These are phyloP conservation scores for Merops nubicus DNA, from an alignment of 2,113 vertebrate genomes.

Conservation along the genomic window DNA sequence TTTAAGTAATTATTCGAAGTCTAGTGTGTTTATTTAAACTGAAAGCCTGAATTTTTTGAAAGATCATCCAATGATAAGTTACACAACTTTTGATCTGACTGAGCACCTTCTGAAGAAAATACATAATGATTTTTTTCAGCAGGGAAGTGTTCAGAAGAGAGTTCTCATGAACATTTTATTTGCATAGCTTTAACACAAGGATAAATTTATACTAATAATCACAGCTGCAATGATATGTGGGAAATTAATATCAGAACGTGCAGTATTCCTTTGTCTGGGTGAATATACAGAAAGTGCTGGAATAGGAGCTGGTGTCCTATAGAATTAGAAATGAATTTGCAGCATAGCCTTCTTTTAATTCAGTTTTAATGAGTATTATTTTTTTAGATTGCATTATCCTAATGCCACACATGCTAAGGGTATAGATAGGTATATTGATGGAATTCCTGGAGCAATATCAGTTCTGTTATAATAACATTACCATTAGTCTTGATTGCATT, in stretches of 20 bases:
- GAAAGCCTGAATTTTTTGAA: not conserved
- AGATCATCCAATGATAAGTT: not conserved
- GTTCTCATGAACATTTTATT: not conserved
- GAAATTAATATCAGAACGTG: not conserved
- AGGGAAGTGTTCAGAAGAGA: not conserved
- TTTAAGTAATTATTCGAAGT: not conserved
- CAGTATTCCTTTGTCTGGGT: not conserved
- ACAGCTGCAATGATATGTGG: not conserved
- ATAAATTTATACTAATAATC: not conserved
- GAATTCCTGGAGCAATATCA: conserved; percentile 54
- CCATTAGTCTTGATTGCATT: conserved; percentile 70
- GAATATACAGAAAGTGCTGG: not conserved
- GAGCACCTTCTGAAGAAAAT: not conserved
- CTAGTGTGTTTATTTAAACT: not conserved
- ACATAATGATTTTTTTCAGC: not conserved
- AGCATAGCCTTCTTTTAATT: not conserved
- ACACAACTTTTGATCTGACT: not conserved
- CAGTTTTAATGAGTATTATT: conserved; percentile 34
- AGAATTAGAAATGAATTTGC: conserved; percentile 46
- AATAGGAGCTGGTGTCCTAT: too few species aligned
- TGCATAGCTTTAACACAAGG: not conserved
- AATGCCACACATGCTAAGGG: not conserved
- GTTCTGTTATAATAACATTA: conserved; percentile 59
- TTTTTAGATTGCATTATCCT: conserved; percentile 40
- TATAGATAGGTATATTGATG: not conserved